A percentile compares a stretch with the other conserved stretches of the same genome.
Conservation (phyloP, 2,888 invertebrate genomes). For the Heliconius erato region DNA sequence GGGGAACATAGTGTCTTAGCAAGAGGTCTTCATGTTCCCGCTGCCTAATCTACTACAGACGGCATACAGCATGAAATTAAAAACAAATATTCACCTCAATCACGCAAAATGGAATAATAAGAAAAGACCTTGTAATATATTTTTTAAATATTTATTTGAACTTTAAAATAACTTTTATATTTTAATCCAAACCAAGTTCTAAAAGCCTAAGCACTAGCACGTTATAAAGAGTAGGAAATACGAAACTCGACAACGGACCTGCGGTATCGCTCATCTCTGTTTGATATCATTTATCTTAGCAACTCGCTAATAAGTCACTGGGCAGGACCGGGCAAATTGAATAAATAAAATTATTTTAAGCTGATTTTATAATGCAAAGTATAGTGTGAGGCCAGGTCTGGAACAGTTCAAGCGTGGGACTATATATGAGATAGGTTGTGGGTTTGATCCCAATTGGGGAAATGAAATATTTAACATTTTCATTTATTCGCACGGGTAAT, state of each 20-base stretch:
- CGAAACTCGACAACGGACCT: slow-evolving; percentile 14
- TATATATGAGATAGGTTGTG: neutral
- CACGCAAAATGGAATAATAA: too few relatives aligned
- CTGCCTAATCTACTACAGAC: neutral
- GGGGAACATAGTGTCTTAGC: neutral
- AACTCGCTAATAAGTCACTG: slow-evolving; percentile 46
- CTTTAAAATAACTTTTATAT: too few relatives aligned
- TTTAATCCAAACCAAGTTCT: too few relatives aligned
- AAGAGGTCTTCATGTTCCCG: too few relatives aligned
- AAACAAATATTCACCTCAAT: too few relatives aligned
- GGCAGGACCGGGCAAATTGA: slow-evolving; percentile 16
- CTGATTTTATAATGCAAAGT: slow-evolving; percentile 1
- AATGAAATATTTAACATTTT: neutral
- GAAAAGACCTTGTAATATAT: too few relatives aligned
- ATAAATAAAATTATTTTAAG: neutral
- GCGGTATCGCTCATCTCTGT: slow-evolving; percentile 43
- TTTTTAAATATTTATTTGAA: too few relatives aligned
- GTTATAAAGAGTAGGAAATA: slow-evolving; percentile 22
- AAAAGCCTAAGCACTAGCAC: too few relatives aligned
- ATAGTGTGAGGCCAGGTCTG: neutral
- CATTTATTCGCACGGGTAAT: neutral
- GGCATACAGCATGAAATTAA: neutral
- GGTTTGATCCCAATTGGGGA: neutral
- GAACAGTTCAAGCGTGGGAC: too few relatives aligned
- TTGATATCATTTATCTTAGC: slow-evolving; percentile 46